Percentiles rank a stretch among this genome's conserved stretches.
These are phyloP conservation scores for Anguilla pacifica DNA, from an alignment of 2,797 vertebrate genomes.

Conservation along the genomic window DNA sequence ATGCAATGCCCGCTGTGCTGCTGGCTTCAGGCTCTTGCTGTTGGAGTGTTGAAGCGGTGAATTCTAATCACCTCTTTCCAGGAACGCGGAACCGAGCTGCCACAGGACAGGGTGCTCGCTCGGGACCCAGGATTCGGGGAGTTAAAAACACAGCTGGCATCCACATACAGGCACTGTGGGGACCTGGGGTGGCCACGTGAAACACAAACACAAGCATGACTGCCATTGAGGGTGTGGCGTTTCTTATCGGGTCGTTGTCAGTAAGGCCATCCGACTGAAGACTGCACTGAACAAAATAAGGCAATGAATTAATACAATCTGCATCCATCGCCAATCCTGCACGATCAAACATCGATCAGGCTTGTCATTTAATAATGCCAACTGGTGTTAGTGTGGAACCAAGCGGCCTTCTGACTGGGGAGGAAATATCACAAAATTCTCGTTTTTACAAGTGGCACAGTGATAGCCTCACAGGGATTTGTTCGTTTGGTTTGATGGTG, in stretches of 20 bases:
- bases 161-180: neutral
- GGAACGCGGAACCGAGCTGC: neutral
- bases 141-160: neutral
- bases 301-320: neutral
- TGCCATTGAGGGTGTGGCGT: neutral
- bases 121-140: neutral
- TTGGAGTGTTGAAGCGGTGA: neutral
- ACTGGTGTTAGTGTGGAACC: neutral
- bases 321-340: neutral
- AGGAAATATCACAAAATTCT: slow-evolving; percentile 42
- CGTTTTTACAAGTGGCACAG: slow-evolving; percentile 38
- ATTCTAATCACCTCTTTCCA: slow-evolving; percentile 4
- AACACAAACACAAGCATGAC: neutral
- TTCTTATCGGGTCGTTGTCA: neutral
- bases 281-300: neutral
- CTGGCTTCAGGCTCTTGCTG: slow-evolving; percentile 18
- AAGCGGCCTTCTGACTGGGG: slow-evolving; percentile 19
- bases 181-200: neutral
- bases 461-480: slow-evolving; percentile 45
- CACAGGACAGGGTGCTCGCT: neutral
- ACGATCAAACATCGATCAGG: neutral
- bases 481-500: slow-evolving; percentile 52
- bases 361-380: neutral
- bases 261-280: neutral
- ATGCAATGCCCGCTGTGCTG: neutral